These are phyloP conservation scores for Rhegmatorhina hoffmannsi DNA, from an alignment of 2,113 vertebrate genomes.

Conservation along the genomic window DNA sequence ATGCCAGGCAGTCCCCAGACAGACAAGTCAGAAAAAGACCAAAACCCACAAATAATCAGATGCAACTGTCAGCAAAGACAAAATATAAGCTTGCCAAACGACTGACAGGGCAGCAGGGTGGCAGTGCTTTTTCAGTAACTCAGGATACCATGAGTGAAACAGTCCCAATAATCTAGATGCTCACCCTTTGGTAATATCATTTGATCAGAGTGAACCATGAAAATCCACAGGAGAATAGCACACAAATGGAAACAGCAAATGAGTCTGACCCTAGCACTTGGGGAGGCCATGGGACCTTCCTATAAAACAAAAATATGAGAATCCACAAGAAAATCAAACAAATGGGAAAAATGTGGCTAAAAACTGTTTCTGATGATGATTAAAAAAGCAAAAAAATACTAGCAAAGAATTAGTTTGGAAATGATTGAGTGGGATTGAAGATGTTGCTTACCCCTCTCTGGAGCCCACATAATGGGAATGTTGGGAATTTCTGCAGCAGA, in stretches of 20 bases:
- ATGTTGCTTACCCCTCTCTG: slow-evolving; percentile 87
- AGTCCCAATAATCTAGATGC: slow-evolving; percentile 65
- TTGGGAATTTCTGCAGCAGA: slow-evolving; percentile 88
- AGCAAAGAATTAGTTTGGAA: slow-evolving; percentile 81
- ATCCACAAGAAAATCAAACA: slow-evolving; percentile 80
- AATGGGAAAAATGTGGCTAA: slow-evolving; percentile 76
- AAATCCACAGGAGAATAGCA: slow-evolving; percentile 76
- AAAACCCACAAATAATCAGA: slow-evolving; percentile 33
- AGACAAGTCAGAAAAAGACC: slow-evolving; percentile 34
- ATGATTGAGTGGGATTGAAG: slow-evolving; percentile 85
- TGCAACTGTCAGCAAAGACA: slow-evolving; percentile 3
- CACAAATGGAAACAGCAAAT: slow-evolving; percentile 80
- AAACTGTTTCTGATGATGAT: slow-evolving; percentile 74
- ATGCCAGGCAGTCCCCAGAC: slow-evolving; percentile 35
- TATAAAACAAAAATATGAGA: slow-evolving; percentile 78
- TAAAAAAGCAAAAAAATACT: slow-evolving; percentile 76
- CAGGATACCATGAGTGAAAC: slow-evolving; percentile 49
- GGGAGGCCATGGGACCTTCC: slow-evolving; percentile 71
- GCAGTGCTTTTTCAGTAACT: slow-evolving; percentile 56
- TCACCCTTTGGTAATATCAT: slow-evolving; percentile 67
- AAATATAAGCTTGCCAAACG: slow-evolving; percentile 47
- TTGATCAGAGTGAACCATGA: slow-evolving; percentile 68
- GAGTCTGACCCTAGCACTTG: slow-evolving; percentile 73
- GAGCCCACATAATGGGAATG: slow-evolving; percentile 87
- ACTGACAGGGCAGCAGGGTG: slow-evolving; percentile 33